Base-by-base conservation (phyloP, 2,888 invertebrate genomes). In the Apocheima hispidaria region DNA sequence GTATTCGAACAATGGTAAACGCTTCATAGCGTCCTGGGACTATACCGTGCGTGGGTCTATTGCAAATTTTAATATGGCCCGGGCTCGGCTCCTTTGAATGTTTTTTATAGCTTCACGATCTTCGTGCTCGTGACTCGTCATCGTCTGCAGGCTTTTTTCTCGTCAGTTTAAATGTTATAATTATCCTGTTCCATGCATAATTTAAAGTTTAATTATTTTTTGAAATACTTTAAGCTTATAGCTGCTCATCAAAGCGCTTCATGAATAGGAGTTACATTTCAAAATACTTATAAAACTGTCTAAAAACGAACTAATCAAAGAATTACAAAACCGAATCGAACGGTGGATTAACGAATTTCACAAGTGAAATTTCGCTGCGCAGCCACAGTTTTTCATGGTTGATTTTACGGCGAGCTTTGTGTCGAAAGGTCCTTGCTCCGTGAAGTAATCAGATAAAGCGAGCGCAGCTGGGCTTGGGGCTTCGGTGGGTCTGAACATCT, bases 361-460 rank as follows among this genome's bases (percentile, higher is more conserved):
- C 77, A 88, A 88, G 74, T 77, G 66, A 75, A 77, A 84, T 82
- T 86, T 86, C 80, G 80, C 82, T 83, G 78, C 77, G 69, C 73
- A 73, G 70, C 16, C 26, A 77, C 76, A 73, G 78, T 87, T 88
- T 88, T 86, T 86, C 89, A 90, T 87, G 89, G 90, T 86, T 77
- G 70, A 88, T 90, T 90, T 88, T 86, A 87, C 87, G 87, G 86
- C 74, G 84, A 85, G 86, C 85, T 88, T 86, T 85, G 82, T 86
- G 86, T 84, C 84, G 90, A 86, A 90, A 89, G 91, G 91, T 92
- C 91, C 90, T 91, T 92, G 89, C 86, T 83, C 90, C 85, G 84
- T 86, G 88, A 86, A 84, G 88, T 90, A 90, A 90, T 89, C 88
- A 84, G 87, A 88, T 88, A 87, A 84, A 84, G 68, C 75, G 74